Evolutionary conservation across 2,888 invertebrate genomes (phyloP).

Genomic region (Mechanitis mazaeus): DNA sequence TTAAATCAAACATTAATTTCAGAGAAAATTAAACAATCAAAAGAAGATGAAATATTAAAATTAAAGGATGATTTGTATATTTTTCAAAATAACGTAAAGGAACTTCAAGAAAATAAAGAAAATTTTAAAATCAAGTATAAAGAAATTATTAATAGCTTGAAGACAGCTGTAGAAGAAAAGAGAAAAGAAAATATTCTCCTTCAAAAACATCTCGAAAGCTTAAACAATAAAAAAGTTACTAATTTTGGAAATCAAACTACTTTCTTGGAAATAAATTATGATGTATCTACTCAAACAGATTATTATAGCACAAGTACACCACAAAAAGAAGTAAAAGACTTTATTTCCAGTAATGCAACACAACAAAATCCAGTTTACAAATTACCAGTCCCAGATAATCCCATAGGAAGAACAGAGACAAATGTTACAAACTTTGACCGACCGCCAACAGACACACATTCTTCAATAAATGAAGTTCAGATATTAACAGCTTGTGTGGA

Average conservation of each 20-base stretch:
- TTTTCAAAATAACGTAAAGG: slow-evolving; percentile 46
- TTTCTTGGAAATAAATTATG: slow-evolving; percentile 5
- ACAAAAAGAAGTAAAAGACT: slow-evolving; percentile 18
- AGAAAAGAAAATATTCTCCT: slow-evolving; percentile 36
- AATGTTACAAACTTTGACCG: slow-evolving; percentile 23
- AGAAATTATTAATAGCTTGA: slow-evolving; percentile 36
- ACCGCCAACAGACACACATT: slow-evolving; percentile 30
- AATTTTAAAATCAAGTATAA: slow-evolving; percentile 34
- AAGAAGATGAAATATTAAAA: slow-evolving; percentile 47
- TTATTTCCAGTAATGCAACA: slow-evolving; percentile 15
- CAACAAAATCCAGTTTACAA: not conserved
- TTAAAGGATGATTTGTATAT: slow-evolving; percentile 50
- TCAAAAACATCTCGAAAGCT: slow-evolving; percentile 38
- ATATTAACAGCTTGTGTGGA: slow-evolving; percentile 47
- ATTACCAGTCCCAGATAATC: not conserved
- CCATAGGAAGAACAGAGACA: not conserved
- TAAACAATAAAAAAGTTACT: slow-evolving; percentile 39
- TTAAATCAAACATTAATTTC: slow-evolving; percentile 57
- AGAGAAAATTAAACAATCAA: slow-evolving; percentile 50
- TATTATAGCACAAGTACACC: slow-evolving; percentile 12
- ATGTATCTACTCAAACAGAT: slow-evolving; percentile 39
- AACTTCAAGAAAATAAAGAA: slow-evolving; percentile 38
- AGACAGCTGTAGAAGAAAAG: slow-evolving; percentile 41
- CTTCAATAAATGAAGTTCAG: slow-evolving; percentile 47
- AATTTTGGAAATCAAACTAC: slow-evolving; percentile 35